Conservation (phyloP, 2,888 invertebrate species). For the Nomada fucata region DNA sequence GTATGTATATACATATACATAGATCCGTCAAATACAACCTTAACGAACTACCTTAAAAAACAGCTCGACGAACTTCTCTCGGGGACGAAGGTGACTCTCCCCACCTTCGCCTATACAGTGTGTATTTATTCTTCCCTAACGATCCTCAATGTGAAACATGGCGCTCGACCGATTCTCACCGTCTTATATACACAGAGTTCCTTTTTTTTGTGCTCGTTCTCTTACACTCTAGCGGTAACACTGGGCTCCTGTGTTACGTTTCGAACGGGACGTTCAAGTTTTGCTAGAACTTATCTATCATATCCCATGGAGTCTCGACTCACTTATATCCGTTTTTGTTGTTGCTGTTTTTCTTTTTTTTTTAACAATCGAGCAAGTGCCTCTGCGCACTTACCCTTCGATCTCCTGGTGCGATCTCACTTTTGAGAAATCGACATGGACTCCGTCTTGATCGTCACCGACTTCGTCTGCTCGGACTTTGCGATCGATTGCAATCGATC, state of each 20-base stretch:
- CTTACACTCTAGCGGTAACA: constrained; percentile 4
- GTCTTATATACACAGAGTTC: constrained; percentile 26
- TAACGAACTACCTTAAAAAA: constrained; percentile 46
- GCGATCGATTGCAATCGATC: constrained; percentile 47
- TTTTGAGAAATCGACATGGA: constrained; percentile 47
- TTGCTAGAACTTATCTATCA: constrained; percentile 15
- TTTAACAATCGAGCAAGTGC: constrained; percentile 53
- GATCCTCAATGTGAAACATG: constrained; percentile 3
- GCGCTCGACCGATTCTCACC: neutral
- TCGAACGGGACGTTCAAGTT: constrained; percentile 9
- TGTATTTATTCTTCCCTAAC: constrained; percentile 23
- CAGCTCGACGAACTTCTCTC: constrained; percentile 26
- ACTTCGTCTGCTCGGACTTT: constrained; percentile 61
- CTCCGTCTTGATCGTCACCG: constrained; percentile 54
- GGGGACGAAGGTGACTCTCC: neutral
- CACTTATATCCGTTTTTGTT: constrained; percentile 6
- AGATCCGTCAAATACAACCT: constrained; percentile 47
- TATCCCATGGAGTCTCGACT: constrained; percentile 5
- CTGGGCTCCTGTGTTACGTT: neutral
- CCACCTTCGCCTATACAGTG: constrained; percentile 1
- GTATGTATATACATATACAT: constrained; percentile 10
- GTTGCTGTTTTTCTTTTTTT: neutral
- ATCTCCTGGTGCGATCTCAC: constrained; percentile 36
- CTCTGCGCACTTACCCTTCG: constrained; percentile 44
- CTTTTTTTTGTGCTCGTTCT: constrained; percentile 26